Evolutionary conservation across 2,113 vertebrate species (phyloP).

Genomic region (Prinia subflava): DNA sequence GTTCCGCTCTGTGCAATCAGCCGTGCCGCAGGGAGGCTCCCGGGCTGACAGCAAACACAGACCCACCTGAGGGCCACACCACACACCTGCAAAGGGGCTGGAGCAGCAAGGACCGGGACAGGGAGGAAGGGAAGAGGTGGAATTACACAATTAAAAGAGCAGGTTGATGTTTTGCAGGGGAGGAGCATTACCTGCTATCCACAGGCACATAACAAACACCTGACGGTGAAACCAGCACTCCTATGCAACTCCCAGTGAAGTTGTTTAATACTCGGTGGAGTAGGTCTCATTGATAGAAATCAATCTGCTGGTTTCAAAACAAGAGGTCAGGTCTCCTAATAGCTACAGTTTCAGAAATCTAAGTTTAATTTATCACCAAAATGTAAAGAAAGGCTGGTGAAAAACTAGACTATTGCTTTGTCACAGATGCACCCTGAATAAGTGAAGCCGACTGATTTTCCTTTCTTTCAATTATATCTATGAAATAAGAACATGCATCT

Average conservation of each 20-base stretch:
- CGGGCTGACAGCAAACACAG: conserved; percentile 85
- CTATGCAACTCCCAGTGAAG: neutral
- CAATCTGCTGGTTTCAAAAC: neutral
- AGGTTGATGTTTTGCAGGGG: neutral
- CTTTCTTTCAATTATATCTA: neutral
- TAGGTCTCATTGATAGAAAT: neutral
- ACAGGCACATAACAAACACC: neutral
- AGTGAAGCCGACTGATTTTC: neutral
- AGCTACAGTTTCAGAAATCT: neutral
- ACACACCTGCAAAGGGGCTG: conserved; percentile 72
- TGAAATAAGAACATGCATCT: neutral
- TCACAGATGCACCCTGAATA: neutral
- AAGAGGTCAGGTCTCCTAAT: neutral
- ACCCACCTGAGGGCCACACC: conserved; percentile 81
- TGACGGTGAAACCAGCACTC: neutral
- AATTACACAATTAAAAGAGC: conserved; percentile 55
- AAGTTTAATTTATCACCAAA: neutral
- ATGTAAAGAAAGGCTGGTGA: neutral
- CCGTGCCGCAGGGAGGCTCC: conserved; percentile 83
- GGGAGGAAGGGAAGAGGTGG: conserved; percentile 17
- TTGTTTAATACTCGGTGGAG: neutral
- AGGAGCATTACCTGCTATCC: neutral
- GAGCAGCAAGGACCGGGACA: neutral
- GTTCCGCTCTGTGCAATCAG: conserved; percentile 85
- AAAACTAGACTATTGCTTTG: neutral